phyloP scores from a whole-genome alignment of 2,888 invertebrate species.

The Aphidius colemani region DNA sequence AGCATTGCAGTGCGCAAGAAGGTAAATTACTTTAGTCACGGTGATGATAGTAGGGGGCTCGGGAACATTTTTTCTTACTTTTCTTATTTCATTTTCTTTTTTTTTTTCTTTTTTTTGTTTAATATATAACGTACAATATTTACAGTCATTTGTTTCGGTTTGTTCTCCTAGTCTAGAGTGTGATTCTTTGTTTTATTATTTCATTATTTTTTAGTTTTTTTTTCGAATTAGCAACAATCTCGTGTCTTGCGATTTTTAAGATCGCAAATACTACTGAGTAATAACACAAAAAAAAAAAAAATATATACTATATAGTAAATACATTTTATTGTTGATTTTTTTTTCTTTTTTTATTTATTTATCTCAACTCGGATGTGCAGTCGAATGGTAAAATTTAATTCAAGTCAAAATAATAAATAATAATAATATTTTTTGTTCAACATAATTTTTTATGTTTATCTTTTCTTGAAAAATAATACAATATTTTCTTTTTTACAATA shows the following conservation, averaged over 20 bases:
- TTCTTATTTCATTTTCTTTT: constrained; percentile 12
- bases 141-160: constrained; percentile 19
- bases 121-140: constrained; percentile 23
- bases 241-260: constrained; percentile 4
- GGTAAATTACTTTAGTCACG: too few relatives aligned
- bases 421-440: too few relatives aligned
- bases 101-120: constrained; percentile 26
- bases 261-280: constrained; percentile 7
- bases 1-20: not conserved
- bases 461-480: not conserved
- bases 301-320: too few relatives aligned
- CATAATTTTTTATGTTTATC: not conserved
- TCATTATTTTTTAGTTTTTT: constrained; percentile 7
- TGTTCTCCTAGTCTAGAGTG: constrained; percentile 1
- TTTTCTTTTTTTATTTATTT: not conserved
- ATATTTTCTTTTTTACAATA: not conserved
- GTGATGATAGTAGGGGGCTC: too few relatives aligned
- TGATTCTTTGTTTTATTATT: constrained; percentile 8
- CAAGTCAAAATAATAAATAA: too few relatives aligned
- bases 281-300: too few relatives aligned
- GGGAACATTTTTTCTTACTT: not conserved
- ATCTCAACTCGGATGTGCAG: not conserved
- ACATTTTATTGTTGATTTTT: constrained; percentile 1
- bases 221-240: not conserved
- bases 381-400: too few relatives aligned